These are phyloP conservation scores for Tenualosa thibaudeaui DNA, from an alignment of 2,797 vertebrate genomes.

Conservation along the genomic window DNA sequence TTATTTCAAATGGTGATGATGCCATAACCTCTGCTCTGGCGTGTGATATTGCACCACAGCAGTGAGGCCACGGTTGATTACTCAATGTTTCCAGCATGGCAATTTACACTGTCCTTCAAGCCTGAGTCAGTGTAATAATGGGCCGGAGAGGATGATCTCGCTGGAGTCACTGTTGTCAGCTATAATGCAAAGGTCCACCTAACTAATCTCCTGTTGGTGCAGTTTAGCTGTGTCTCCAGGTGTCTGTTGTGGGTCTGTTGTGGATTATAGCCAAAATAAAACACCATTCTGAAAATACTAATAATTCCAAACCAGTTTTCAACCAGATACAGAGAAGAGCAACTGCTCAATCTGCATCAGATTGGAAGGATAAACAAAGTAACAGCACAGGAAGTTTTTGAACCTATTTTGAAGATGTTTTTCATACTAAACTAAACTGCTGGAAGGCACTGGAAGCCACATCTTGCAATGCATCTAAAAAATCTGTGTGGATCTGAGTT, in stretches of 20 bases:
- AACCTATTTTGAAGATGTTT: no score
- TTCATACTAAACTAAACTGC: neutral
- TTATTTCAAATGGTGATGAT: constrained; percentile 61
- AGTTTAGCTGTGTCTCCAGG: neutral
- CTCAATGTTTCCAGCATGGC: constrained; percentile 43
- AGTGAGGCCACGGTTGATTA: constrained; percentile 51
- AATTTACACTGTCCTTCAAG: constrained; percentile 42
- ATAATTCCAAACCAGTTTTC: no score
- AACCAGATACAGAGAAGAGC: no score
- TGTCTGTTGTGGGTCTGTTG: neutral
- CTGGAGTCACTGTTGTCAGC: constrained; percentile 35
- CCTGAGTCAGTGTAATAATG: constrained; percentile 39
- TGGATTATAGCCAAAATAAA: no score
- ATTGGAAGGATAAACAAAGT: no score
- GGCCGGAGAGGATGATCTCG: constrained; percentile 35
- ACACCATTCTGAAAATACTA: no score
- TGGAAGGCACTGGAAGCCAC: neutral
- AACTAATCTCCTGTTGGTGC: constrained; percentile 21
- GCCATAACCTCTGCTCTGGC: constrained; percentile 49
- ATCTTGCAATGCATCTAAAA: neutral
- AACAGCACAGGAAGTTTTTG: no score
- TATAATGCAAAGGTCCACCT: constrained; percentile 25
- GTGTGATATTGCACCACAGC: constrained; percentile 28
- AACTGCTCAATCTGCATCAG: no score
- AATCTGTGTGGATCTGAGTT: neutral